Percentiles rank a stretch among this genome's conserved stretches.
Conservation (phyloP, 2,113 vertebrate genomes). For the Cacatua alba region DNA sequence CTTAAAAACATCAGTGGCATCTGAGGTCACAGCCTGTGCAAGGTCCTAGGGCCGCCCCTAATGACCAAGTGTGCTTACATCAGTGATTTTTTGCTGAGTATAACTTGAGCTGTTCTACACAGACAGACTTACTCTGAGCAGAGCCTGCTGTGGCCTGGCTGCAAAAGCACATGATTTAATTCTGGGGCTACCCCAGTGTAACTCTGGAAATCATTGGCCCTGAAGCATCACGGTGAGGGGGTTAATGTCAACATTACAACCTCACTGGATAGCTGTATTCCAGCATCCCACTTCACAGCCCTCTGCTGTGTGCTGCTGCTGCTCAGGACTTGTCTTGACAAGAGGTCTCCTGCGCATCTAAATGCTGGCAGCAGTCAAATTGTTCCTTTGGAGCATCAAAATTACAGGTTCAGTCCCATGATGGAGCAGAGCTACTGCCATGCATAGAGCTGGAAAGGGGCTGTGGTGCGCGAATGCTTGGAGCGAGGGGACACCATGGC, state of each 20-base stretch:
- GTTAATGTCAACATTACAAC: not conserved
- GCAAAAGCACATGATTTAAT: not conserved
- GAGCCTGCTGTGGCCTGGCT: not conserved
- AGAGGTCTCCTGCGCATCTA: no score
- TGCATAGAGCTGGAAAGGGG: not conserved
- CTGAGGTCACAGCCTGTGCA: fast-evolving
- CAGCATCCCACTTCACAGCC: not conserved
- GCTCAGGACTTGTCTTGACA: not conserved
- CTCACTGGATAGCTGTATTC: not conserved
- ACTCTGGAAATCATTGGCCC: not conserved
- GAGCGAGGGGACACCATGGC: not conserved
- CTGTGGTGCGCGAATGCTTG: not conserved
- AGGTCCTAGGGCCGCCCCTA: not conserved
- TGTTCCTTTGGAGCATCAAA: not conserved
- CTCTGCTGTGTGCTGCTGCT: not conserved
- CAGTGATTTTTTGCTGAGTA: not conserved
- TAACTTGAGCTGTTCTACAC: not conserved
- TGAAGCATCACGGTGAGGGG: not conserved
- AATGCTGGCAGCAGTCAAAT: not conserved
- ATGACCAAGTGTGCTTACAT: not conserved
- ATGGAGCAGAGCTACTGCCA: not conserved
- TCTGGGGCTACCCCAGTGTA: not conserved
- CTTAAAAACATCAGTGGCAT: not conserved
- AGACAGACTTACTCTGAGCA: not conserved
- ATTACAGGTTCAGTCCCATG: not conserved